Base-by-base conservation (phyloP, 2,113 vertebrate species). In the Cathartes aura region DNA sequence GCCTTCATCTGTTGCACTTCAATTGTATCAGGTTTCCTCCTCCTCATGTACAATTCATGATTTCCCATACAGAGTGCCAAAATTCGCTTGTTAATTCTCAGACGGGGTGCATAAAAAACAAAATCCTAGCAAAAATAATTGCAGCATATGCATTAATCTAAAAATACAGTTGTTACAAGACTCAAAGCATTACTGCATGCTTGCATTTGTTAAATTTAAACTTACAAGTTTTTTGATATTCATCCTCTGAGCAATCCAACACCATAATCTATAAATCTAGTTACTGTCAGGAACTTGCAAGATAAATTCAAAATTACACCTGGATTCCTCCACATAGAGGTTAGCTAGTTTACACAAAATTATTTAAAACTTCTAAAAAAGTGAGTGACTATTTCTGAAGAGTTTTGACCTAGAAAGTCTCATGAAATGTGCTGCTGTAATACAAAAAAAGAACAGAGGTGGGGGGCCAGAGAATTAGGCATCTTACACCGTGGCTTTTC, bases 1-100 rank as follows among this genome's bases (percentile, higher is more conserved):
- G 99, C 99, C 97, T 99, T 99, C 99, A 99, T 99, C 98, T 99
- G 99, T 64, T 99, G 99, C 64, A 99, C 99, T 98, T 99, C 99
- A 36, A 99, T 99, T 79, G 99, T 99, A 97, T 99, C 99, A 6
- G 99, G 99, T 96, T 99, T 99, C 93, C 99, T 99, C 93, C 99
- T 98, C 82, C 99, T 98, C 99, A 99, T 99, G 97, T 99, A 99
- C 56, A 99, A 98, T 96, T 99, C 99, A 74, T 99, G 99, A 98
- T 99, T 99, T 63, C 99, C 99, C 99, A 99, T 99, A 89, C 99
- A 99, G 91, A 99, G 97, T 15, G 99, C 99, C 98, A 99, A 97
- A 97, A 99, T 99, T 18, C 99, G 98, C 84, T 99, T 99, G 98
- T 99, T 99, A 97, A 99, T 99, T 98, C 99, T 99, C 98, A 99